Percentiles rank a stretch among this genome's conserved stretches.
phyloP scores from a whole-genome alignment of 1,140 invertebrate genomes.

The Aphelenchoides avenae region DNA sequence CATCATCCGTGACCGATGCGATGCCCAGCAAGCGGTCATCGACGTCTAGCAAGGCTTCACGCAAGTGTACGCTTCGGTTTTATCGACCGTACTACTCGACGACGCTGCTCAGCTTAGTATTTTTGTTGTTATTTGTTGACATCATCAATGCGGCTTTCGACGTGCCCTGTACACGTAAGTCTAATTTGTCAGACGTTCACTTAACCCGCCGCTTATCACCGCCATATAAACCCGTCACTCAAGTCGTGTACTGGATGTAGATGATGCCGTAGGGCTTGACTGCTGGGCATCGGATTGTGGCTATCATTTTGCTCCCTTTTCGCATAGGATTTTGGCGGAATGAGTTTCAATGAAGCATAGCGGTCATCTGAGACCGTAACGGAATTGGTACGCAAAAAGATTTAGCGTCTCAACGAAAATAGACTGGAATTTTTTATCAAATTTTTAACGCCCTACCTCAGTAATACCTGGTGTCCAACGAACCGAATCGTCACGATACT shows the following conservation, averaged over 20 bases:
- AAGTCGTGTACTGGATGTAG: constrained; percentile 10
- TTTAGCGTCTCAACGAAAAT: not conserved
- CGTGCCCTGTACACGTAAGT: constrained; percentile 53
- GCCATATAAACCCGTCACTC: not conserved
- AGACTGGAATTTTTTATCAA: constrained; percentile 5
- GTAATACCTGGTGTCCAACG: too few relatives aligned
- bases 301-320: not conserved
- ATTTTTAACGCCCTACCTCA: not conserved
- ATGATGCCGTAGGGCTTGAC: not conserved
- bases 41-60: too few relatives aligned
- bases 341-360: not conserved
- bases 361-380: not conserved
- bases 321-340: not conserved
- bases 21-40: too few relatives aligned
- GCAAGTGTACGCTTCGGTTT: too few relatives aligned
- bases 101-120: not conserved
- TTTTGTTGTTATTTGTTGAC: constrained; percentile 13
- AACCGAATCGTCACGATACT: not conserved
- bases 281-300: not conserved
- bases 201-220: not conserved
- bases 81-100: too few relatives aligned
- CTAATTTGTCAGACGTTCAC: not conserved
- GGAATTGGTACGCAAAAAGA: too few relatives aligned
- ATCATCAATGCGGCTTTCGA: constrained; percentile 33
- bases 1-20: too few relatives aligned